Evolutionary conservation across 2,113 vertebrate genomes (phyloP).

Genomic region (Pampusana beccarii): DNA sequence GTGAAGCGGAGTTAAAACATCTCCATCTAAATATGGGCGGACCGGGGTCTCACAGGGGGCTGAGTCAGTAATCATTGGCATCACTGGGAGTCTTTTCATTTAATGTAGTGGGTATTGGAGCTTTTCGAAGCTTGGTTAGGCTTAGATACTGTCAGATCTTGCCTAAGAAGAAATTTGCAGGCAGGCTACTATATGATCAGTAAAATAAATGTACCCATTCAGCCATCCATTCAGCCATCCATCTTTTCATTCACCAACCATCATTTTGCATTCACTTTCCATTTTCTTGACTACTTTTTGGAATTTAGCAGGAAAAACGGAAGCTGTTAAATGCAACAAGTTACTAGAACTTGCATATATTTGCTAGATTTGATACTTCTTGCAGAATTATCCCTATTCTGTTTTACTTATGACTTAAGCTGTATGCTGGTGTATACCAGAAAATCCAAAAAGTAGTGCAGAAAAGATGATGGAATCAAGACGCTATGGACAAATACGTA

Average conservation of each 20-base stretch:
- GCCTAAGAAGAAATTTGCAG: not conserved
- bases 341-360: not conserved
- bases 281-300: slow-evolving; percentile 14
- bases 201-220: not conserved
- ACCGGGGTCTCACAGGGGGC: not conserved
- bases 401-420: not conserved
- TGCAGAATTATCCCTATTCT: not conserved
- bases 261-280: not conserved
- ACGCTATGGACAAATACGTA: not conserved
- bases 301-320: not conserved
- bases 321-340: not conserved
- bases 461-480: slow-evolving; percentile 3
- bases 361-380: not conserved
- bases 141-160: not conserved
- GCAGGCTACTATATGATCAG: not conserved
- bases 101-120: not conserved
- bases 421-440: not conserved
- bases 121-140: not conserved
- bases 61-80: not conserved
- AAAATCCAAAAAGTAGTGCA: slow-evolving; percentile 50
- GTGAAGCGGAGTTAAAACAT: not conserved
- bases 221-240: not conserved
- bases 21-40: not conserved
- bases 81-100: not conserved
- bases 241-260: not conserved